These are phyloP conservation scores for Pseudochaenichthys georgianus DNA, from an alignment of 2,797 vertebrate species.

Conservation along the genomic window DNA sequence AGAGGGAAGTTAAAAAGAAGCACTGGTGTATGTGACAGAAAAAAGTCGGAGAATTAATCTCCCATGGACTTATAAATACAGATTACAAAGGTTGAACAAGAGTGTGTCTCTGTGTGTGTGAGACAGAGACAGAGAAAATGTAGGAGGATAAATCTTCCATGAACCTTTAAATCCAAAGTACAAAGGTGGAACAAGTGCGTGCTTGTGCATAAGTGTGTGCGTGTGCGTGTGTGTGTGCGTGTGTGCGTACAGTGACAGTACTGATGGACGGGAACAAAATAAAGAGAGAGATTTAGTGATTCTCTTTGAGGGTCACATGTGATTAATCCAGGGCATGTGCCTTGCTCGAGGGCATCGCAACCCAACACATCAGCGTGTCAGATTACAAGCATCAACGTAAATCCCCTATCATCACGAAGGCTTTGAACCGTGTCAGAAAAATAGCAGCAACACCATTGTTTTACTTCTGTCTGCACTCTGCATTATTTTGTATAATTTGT, in stretches of 20 bases:
- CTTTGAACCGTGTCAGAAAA: constrained; percentile 38
- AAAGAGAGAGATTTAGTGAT: background rate
- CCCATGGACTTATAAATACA: constrained; percentile 54
- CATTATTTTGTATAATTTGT: background rate
- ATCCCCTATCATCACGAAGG: constrained; percentile 53
- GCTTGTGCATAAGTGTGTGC: constrained; percentile 40
- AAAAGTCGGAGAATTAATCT: constrained; percentile 58
- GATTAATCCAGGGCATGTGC: constrained; percentile 60
- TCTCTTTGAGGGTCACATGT: constrained; percentile 33
- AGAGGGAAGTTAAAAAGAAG: constrained; percentile 34
- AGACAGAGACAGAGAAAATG: constrained; percentile 25
- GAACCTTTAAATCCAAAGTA: constrained; percentile 61
- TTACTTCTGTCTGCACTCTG: background rate
- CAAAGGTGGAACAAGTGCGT: constrained; percentile 50
- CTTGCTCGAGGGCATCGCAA: constrained; percentile 63
- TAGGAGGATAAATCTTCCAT: constrained; percentile 52
- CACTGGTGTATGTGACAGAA: constrained; percentile 28
- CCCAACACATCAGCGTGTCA: constrained; percentile 41
- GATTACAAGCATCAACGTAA: constrained; percentile 69
- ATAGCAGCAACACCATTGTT: constrained; percentile 36
- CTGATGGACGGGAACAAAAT: background rate
- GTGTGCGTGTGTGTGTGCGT: constrained; percentile 2
- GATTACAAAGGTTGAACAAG: constrained; percentile 59
- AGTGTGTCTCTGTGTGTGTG: constrained; percentile 19
- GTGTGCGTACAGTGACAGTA: constrained; percentile 12